These are phyloP conservation scores for Pseudolaguvia tuberculata DNA, from an alignment of 2,113 vertebrate genomes.

Conservation along the genomic window DNA sequence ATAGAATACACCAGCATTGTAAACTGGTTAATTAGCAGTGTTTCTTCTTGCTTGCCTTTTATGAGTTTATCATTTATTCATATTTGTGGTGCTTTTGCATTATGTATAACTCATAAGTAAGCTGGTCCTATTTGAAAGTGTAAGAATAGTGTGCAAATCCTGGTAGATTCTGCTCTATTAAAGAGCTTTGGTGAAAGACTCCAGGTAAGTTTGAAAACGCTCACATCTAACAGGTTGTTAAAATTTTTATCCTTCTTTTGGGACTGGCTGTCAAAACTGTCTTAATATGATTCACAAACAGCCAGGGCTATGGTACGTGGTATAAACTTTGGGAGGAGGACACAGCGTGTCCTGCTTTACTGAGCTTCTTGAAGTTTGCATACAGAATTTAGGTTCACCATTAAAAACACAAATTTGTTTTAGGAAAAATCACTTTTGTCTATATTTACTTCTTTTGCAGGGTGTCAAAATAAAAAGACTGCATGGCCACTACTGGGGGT, in stretches of 20 bases:
- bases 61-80: slow-evolving; percentile 40
- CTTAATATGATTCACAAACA: slow-evolving; percentile 70
- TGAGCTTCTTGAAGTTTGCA: slow-evolving; percentile 53
- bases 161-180: slow-evolving; percentile 64
- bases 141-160: slow-evolving; percentile 41
- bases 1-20: slow-evolving; percentile 13
- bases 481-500: background rate
- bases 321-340: slow-evolving; percentile 25
- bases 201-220: slow-evolving; percentile 64
- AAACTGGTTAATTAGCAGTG: slow-evolving; percentile 47
- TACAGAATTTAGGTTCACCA: slow-evolving; percentile 50
- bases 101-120: slow-evolving; percentile 57
- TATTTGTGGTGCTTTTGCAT: slow-evolving; percentile 43
- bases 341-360: slow-evolving; percentile 53
- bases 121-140: slow-evolving; percentile 43
- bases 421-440: background rate
- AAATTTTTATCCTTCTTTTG: slow-evolving; percentile 71
- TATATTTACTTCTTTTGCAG: slow-evolving; percentile 8
- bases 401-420: slow-evolving; percentile 25
- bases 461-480: slow-evolving; percentile 24
- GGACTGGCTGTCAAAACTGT: slow-evolving; percentile 76
- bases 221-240: slow-evolving; percentile 68
- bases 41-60: slow-evolving; percentile 43
- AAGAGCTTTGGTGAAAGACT: slow-evolving; percentile 64
- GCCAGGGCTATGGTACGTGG: slow-evolving; percentile 45